These are phyloP conservation scores for Acanthornis magna DNA, from an alignment of 2,797 vertebrate genomes.

Conservation along the genomic window DNA sequence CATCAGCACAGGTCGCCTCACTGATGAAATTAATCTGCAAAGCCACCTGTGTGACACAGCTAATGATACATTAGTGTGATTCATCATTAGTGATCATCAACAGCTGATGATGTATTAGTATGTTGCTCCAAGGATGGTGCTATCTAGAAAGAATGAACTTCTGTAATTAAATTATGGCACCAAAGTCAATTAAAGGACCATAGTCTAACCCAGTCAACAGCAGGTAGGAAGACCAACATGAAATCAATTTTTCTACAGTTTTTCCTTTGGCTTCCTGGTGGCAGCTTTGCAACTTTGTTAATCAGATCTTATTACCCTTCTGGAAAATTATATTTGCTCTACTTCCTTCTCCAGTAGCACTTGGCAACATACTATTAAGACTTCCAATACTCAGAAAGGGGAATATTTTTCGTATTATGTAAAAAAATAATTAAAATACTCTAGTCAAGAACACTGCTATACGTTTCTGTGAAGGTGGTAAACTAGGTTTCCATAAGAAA, in stretches of 20 bases:
- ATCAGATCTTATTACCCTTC: constrained; percentile 20
- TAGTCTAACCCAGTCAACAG: constrained; percentile 9
- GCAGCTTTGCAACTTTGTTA: constrained; percentile 25
- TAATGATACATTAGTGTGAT: constrained; percentile 72
- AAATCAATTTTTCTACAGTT: constrained; percentile 5
- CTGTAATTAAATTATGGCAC: constrained; percentile 40
- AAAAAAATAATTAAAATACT: neutral
- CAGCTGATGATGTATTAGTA: constrained; percentile 65
- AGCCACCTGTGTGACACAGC: constrained; percentile 68
- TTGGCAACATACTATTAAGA: neutral
- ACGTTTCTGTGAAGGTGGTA: neutral
- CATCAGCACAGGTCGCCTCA: constrained; percentile 55
- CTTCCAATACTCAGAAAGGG: neutral
- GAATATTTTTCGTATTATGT: neutral
- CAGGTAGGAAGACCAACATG: neutral
- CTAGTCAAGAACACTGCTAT: neutral
- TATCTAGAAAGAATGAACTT: constrained; percentile 56
- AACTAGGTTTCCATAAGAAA: neutral
- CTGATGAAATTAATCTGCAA: constrained; percentile 71
- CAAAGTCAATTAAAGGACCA: constrained; percentile 12
- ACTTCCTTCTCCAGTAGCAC: constrained; percentile 21
- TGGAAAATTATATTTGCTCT: constrained; percentile 36
- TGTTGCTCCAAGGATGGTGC: constrained; percentile 40
- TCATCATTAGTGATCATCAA: constrained; percentile 70
- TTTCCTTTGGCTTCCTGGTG: neutral